Base-by-base conservation (phyloP, 1,140 invertebrate genomes). In the Drosophila paulistorum region DNA sequence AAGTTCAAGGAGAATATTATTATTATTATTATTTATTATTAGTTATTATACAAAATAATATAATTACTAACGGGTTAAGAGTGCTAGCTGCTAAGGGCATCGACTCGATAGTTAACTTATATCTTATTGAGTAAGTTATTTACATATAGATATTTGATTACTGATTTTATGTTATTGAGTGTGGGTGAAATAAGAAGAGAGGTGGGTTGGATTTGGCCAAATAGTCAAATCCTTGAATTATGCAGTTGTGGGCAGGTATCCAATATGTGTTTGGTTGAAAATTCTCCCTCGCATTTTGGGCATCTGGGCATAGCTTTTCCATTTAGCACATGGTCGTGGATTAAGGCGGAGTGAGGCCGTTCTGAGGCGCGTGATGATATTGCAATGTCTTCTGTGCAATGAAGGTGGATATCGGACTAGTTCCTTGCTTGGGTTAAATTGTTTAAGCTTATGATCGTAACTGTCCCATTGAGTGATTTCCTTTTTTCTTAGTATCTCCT, bases 381-480 rank as follows among this genome's bases (percentile, higher is more conserved):
- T 13, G 4, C 37, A 39, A 39, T 39, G 37, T 39, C 11, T 39
- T 39, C 37, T 37, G 42, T 45, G 42, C 14, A 17, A 48, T 20
- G 45, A 48, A n/a, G n/a, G n/a, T n/a, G n/a, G n/a, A n/a, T n/a
- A n/a, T n/a, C n/a, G n/a, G n/a, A n/a, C n/a, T n/a, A n/a, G n/a
- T n/a, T n/a, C n/a, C n/a, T n/a, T n/a, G n/a, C n/a, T n/a, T n/a
- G n/a, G n/a, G n/a, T n/a, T n/a, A n/a, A n/a, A 45, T 48, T 48
- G 41, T 42, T 42, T 42, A 42, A 42, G n/a, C 41, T 13, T 42
- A 42, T 42, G 41, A 42, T n/a, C 57, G 33, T 59, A 59, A 59
- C 30, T 54, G 23, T 54, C 23, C 51, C 23, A 54, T 20, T 54
- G 17, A 20, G 51, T 23, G 10, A 54, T 54, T 54, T 54, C 51